Evolutionary conservation across 1,140 invertebrate species (phyloP).

Genomic region (Diuraphis noxia): DNA sequence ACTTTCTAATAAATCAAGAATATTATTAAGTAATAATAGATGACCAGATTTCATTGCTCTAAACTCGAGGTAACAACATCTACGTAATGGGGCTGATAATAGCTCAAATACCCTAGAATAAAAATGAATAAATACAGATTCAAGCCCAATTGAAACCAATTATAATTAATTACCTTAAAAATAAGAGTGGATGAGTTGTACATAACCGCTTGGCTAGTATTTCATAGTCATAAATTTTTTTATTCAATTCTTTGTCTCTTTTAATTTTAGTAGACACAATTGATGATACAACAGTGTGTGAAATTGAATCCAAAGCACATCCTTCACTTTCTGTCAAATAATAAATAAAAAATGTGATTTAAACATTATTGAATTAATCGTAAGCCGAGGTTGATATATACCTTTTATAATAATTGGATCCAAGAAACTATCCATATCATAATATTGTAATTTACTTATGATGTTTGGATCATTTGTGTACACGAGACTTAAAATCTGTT

Average conservation of each 20-base stretch:
- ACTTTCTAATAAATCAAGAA: slow-evolving; percentile 44
- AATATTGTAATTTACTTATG: slow-evolving; percentile 41
- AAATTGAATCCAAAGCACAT: slow-evolving; percentile 75
- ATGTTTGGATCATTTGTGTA: slow-evolving; percentile 50
- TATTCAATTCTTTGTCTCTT: slow-evolving; percentile 69
- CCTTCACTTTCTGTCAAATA: slow-evolving; percentile 50
- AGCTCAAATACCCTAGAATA: slow-evolving; percentile 66
- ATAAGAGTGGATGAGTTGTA: slow-evolving; percentile 79
- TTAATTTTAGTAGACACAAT: slow-evolving; percentile 67
- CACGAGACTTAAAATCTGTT: slow-evolving; percentile 46
- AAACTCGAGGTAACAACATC: slow-evolving; percentile 52
- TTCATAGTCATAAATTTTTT: slow-evolving; percentile 76
- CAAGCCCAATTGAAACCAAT: not conserved
- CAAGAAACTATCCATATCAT: slow-evolving; percentile 44
- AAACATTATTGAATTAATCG: not conserved
- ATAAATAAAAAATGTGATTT: not conserved
- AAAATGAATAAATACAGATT: slow-evolving; percentile 74
- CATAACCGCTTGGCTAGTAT: slow-evolving; percentile 78
- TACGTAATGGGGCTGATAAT: slow-evolving; percentile 47
- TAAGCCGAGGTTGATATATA: not conserved
- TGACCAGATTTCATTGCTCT: slow-evolving; percentile 48
- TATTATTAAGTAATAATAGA: slow-evolving; percentile 29
- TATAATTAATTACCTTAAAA: slow-evolving; percentile 65
- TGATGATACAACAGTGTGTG: slow-evolving; percentile 78
- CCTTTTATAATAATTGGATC: slow-evolving; percentile 48